Conservation (phyloP, 2,797 vertebrate species). For the Microcaecilia unicolor region DNA sequence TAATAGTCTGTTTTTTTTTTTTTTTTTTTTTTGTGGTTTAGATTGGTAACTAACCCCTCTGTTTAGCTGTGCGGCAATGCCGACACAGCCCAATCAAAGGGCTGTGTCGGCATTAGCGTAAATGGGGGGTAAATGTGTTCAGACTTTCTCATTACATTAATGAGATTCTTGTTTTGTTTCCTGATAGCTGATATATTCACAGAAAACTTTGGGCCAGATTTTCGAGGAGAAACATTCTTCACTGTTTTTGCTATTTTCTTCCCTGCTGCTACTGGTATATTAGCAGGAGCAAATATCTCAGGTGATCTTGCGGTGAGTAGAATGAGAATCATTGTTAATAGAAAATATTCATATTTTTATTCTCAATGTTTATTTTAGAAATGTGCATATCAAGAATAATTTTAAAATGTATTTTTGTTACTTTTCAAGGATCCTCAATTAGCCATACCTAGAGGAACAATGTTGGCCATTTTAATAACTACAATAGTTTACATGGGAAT, state of each 20-base stretch:
- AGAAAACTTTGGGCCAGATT: constrained; percentile 93
- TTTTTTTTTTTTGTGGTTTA: too few species aligned
- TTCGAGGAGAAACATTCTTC: constrained; percentile 82
- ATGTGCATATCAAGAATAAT: too few species aligned
- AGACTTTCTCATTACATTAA: too few species aligned
- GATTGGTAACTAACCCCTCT: too few species aligned
- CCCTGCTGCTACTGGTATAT: constrained; percentile 94
- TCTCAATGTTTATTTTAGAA: constrained; percentile 1
- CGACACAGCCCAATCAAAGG: too few species aligned
- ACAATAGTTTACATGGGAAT: constrained; percentile 86
- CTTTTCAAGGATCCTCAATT: constrained; percentile 82
- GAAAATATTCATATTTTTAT: neutral
- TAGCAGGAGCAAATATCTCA: constrained; percentile 96
- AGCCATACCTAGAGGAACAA: constrained; percentile 93
- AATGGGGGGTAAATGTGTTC: too few species aligned
- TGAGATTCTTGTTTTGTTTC: too few species aligned
- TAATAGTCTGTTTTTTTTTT: too few species aligned
- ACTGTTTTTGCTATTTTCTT: constrained; percentile 96
- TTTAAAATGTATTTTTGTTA: neutral
- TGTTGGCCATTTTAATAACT: constrained; percentile 90
- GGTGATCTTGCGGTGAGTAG: constrained; percentile 90
- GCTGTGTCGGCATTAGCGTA: too few species aligned
- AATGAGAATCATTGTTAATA: neutral
- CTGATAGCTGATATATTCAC: constrained; percentile 74
- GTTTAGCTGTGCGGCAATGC: too few species aligned